Evolutionary conservation across 2,113 vertebrate species (phyloP).

Genomic region (Castor canadensis): DNA sequence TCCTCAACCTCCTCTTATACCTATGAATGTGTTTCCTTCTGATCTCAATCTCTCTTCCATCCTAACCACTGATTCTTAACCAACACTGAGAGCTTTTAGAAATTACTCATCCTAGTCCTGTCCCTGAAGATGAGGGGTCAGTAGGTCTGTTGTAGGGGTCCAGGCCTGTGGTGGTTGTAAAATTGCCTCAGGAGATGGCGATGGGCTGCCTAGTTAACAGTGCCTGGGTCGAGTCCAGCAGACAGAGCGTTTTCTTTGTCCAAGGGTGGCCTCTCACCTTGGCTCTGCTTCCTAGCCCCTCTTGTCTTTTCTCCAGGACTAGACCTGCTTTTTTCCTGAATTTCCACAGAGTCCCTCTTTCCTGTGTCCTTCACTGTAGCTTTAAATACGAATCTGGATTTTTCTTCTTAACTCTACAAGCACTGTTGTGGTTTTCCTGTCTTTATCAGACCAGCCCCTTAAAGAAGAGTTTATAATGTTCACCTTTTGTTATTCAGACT

Average conservation of each 20-base stretch:
- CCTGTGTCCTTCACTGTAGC: not conserved
- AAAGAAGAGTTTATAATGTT: not conserved
- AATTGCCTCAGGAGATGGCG: not conserved
- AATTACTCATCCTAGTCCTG: not conserved
- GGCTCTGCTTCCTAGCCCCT: not conserved
- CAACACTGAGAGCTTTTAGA: not conserved
- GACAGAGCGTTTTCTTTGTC: not conserved
- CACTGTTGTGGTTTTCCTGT: not conserved
- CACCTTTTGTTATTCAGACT: not conserved
- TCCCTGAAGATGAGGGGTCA: not conserved
- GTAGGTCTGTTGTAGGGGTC: not conserved
- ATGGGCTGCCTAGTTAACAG: not conserved
- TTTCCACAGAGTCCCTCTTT: not conserved
- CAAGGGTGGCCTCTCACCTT: not conserved
- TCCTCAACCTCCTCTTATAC: not conserved
- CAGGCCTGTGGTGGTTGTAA: not conserved
- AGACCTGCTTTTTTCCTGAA: not conserved
- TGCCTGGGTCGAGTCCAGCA: not conserved
- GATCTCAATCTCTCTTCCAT: not conserved
- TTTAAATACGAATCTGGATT: not conserved
- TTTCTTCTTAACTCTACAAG: not conserved
- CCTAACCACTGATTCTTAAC: not conserved
- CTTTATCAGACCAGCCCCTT: not conserved
- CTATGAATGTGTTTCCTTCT: not conserved
- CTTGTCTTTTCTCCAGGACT: not conserved